Evolutionary conservation across 1,140 invertebrate genomes (phyloP), one percentile per base, ranked within the genome.

Genomic region (Pemphigus obesinymphae): DNA sequence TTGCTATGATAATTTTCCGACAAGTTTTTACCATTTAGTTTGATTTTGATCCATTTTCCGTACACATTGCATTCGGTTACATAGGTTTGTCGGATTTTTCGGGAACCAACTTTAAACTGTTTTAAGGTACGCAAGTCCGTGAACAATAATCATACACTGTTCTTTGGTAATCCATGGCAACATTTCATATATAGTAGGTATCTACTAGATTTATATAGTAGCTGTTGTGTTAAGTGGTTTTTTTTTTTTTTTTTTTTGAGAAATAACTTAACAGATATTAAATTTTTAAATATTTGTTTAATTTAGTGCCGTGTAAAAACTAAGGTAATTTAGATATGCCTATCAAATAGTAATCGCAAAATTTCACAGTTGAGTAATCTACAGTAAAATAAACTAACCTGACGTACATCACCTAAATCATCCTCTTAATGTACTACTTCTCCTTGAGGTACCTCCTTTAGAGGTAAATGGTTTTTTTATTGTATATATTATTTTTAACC

Each of bases 331-430:
- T n/a, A n/a, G n/a, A n/a, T n/a, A n/a, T n/a, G n/a, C n/a, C n/a
- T n/a, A n/a, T n/a, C n/a, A n/a, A n/a, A n/a, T n/a, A n/a, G n/a
- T n/a, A n/a, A n/a, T n/a, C n/a, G n/a, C n/a, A n/a, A n/a, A n/a
- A n/a, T n/a, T n/a, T n/a, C n/a, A n/a, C n/a, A n/a, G n/a, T n/a
- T n/a, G n/a, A n/a, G n/a, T n/a, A n/a, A n/a, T n/a, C n/a, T n/a
- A n/a, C n/a, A n/a, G n/a, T n/a, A n/a, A n/a, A n/a, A n/a, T n/a
- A 45, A 8, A 78, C 37, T 61, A 29, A 80, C 76, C 63, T 80
- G 76, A n/a, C 50, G 76, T 53, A 80, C 11, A 61, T 80, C 76
- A n/a, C 76, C 76, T 43, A 80, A 43, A 6, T 40, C 13, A 45
- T 20, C 4, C 20, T 43, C 76, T 31, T n/a, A 80, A 63, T 80